Percentiles rank a stretch among this genome's conserved stretches.
These are phyloP conservation scores for Heterocephalus glaber DNA, from an alignment of 2,113 vertebrate species.

Conservation along the genomic window DNA sequence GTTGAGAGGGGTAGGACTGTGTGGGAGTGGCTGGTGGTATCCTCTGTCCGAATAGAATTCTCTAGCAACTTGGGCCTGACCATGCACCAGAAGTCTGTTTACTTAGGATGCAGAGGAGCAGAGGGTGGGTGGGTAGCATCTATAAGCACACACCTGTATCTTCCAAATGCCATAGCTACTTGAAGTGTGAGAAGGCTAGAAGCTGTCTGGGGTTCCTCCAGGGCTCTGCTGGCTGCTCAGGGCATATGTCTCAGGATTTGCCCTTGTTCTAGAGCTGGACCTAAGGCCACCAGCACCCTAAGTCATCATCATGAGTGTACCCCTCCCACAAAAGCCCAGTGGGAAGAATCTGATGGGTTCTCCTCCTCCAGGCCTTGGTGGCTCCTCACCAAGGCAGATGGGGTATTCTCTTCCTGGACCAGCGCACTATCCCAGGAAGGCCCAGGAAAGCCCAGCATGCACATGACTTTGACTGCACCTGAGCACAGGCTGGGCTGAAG, in stretches of 20 bases:
- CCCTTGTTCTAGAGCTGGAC: neutral
- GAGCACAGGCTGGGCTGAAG: neutral
- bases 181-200: neutral
- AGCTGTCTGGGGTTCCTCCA: neutral
- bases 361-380: neutral
- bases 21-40: neutral
- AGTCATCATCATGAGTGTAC: neutral
- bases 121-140: neutral
- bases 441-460: neutral
- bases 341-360: neutral
- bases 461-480: neutral
- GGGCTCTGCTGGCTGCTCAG: neutral
- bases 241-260: neutral
- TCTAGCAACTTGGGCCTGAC: neutral
- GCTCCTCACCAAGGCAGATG: neutral
- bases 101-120: neutral
- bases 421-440: neutral
- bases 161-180: neutral
- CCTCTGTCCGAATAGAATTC: neutral
- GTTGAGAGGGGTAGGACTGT: neutral
- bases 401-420: neutral
- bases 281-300: neutral
- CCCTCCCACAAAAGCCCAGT: neutral
- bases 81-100: neutral
- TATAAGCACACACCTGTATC: neutral